Percentiles rank a stretch among this genome's conserved stretches.
Evolutionary conservation across 2,797 vertebrate genomes (phyloP).

Genomic region (Lacerta viridis): DNA sequence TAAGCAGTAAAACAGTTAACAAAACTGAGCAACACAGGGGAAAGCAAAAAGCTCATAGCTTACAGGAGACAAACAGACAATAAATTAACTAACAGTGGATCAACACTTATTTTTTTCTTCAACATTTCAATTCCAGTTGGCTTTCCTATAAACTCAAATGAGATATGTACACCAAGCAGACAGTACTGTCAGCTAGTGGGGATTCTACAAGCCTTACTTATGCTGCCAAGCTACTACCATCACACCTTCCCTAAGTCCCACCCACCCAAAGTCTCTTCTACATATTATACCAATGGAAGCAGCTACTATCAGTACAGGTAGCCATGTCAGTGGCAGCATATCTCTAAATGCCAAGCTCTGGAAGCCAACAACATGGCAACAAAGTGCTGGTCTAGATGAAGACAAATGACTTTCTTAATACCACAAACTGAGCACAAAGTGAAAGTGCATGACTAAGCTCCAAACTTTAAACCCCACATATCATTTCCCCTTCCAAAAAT

Average conservation of each 20-base stretch:
- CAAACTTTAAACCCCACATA: background rate
- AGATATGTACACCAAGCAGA: background rate
- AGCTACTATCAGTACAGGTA: background rate
- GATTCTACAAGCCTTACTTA: background rate
- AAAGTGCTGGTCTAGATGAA: background rate
- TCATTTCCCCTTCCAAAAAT: background rate
- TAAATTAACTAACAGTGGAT: background rate
- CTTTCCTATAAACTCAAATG: background rate
- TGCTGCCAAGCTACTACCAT: background rate
- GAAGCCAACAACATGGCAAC: too few relatives aligned
- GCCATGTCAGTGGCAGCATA: background rate
- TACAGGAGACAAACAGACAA: background rate
- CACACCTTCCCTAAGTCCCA: background rate
- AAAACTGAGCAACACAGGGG: background rate
- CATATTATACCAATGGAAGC: background rate
- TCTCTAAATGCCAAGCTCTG: background rate
- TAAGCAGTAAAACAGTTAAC: slow-evolving; percentile 7
- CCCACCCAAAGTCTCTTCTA: background rate
- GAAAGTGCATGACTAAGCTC: background rate
- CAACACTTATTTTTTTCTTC: background rate
- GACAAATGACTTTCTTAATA: background rate
- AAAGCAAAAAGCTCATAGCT: background rate
- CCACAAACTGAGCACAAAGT: background rate
- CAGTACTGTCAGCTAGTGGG: background rate
- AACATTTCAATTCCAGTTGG: background rate